phyloP scores from a whole-genome alignment of 2,113 vertebrate genomes.

The Pantherophis guttatus region DNA sequence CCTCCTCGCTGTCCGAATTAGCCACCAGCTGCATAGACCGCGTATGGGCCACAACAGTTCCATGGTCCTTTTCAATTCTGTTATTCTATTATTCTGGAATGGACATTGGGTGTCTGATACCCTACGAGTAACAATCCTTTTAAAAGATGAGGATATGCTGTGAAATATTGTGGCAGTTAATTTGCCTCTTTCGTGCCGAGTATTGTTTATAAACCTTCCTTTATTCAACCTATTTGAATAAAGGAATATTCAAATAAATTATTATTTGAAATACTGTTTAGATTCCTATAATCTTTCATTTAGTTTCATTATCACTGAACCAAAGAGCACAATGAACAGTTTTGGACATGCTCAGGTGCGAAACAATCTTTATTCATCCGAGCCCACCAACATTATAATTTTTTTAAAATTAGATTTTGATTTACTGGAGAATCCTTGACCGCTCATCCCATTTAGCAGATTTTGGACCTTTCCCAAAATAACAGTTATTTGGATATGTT shows the following conservation, averaged over 20 bases:
- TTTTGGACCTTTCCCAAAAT: not conserved
- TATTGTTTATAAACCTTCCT: not conserved
- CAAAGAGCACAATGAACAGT: not conserved
- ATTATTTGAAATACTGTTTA: not conserved
- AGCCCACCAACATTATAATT: not conserved
- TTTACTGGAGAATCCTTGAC: not conserved
- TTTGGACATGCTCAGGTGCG: not conserved
- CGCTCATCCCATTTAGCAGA: not conserved
- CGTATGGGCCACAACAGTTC: too few relatives aligned
- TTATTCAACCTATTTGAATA: not conserved
- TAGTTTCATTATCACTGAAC: not conserved
- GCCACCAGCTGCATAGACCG: too few relatives aligned
- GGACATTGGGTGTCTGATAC: not conserved
- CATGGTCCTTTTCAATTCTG: too few relatives aligned
- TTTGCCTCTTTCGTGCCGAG: not conserved
- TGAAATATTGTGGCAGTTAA: not conserved
- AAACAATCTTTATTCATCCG: not conserved
- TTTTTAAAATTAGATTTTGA: not conserved
- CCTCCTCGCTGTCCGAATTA: too few relatives aligned
- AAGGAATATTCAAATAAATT: too few relatives aligned
- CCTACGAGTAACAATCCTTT: not conserved
- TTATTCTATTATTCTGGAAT: too few relatives aligned
- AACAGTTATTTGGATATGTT: not conserved
- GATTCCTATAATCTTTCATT: not conserved
- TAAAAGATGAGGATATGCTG: not conserved